Conservation (phyloP, 2,113 vertebrate genomes). For the Eclectus roratus region DNA sequence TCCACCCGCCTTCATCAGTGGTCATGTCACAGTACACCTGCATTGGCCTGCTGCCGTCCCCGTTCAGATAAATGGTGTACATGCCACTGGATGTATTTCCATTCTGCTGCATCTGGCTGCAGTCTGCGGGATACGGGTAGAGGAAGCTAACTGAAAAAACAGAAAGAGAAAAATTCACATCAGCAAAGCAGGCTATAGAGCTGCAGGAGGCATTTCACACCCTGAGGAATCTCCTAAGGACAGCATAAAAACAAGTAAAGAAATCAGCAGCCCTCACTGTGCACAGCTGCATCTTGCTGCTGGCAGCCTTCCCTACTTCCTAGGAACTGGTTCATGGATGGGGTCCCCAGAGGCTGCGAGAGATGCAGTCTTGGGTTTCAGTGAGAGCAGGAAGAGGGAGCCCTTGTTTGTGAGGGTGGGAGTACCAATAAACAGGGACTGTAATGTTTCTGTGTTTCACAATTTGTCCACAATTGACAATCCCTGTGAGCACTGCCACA, state of each 20-base stretch:
- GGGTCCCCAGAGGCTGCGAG: neutral
- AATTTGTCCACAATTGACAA: neutral
- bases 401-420: neutral
- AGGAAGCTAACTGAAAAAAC: slow-evolving; percentile 65
- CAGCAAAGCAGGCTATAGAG: neutral
- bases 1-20: slow-evolving; percentile 86
- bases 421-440: neutral
- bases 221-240: neutral
- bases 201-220: neutral
- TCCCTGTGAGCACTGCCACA: neutral
- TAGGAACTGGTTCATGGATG: neutral
- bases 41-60: slow-evolving; percentile 69
- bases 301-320: neutral
- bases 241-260: neutral
- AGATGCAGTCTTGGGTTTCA: neutral
- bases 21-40: slow-evolving; percentile 88
- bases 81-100: slow-evolving; percentile 71
- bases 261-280: neutral
- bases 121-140: slow-evolving; percentile 81
- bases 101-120: slow-evolving; percentile 81
- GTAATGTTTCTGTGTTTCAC: neutral
- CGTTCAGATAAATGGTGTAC: slow-evolving; percentile 79
- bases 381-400: neutral
- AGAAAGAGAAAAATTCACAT: neutral
- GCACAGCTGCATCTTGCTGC: neutral